Evolutionary conservation across 2,113 vertebrate species (phyloP).

Genomic region (Malurus melanocephalus): DNA sequence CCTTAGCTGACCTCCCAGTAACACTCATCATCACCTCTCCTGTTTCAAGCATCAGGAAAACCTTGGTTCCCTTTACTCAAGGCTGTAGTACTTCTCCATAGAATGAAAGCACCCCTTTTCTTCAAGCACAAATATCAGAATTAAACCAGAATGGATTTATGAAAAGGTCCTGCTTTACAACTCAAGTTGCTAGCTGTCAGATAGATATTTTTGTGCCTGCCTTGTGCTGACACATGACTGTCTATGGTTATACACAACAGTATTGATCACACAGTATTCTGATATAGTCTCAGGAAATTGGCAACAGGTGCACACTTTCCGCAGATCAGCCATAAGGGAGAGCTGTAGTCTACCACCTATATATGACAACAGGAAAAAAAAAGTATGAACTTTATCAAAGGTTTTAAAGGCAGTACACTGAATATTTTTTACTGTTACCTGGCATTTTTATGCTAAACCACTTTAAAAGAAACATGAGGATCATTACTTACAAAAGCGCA

Average conservation of each 20-base stretch:
- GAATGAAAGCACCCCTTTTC: not conserved
- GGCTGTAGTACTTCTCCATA: not conserved
- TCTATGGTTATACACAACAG: not conserved
- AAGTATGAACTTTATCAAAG: not conserved
- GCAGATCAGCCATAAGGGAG: not conserved
- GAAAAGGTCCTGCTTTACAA: not conserved
- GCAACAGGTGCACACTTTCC: accelerated
- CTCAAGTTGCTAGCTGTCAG: not conserved
- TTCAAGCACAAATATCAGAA: not conserved
- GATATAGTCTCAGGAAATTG: not conserved
- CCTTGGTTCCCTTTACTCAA: not conserved
- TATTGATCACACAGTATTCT: not conserved
- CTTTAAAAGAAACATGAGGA: not conserved
- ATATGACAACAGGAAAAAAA: not conserved
- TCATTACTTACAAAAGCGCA: not conserved
- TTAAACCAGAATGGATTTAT: not conserved
- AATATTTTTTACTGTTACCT: not conserved
- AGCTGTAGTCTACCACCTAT: not conserved
- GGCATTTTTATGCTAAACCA: not conserved
- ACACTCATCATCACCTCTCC: not conserved
- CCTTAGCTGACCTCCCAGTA: not conserved
- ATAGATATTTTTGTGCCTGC: not conserved
- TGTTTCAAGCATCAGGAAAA: not conserved
- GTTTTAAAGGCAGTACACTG: not conserved
- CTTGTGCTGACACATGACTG: not conserved